Conservation (phyloP, 2,888 invertebrate genomes). For the Poecilus cupreus region DNA sequence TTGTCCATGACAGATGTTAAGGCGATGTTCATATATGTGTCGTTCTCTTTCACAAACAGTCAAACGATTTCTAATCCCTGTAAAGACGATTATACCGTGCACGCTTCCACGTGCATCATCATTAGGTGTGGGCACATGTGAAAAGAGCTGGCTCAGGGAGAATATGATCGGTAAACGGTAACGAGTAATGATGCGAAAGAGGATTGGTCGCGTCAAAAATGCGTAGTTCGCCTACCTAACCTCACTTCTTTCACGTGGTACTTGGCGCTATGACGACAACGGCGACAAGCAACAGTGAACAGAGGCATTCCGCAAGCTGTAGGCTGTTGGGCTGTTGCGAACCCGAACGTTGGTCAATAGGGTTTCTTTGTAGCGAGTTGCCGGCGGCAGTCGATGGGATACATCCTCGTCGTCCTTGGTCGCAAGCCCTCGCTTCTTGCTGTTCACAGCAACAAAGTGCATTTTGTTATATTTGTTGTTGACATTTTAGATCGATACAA, state of each 20-base stretch:
- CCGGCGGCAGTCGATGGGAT: not conserved
- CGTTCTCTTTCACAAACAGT: not conserved
- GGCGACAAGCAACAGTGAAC: not conserved
- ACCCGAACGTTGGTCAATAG: constrained; percentile 2
- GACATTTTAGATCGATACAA: constrained; percentile 33
- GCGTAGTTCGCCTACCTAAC: not conserved
- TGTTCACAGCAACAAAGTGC: not conserved
- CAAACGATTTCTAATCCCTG: not conserved
- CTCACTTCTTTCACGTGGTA: not conserved
- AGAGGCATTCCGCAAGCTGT: not conserved
- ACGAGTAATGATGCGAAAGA: not conserved
- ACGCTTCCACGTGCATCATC: not conserved
- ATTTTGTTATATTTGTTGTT: constrained; percentile 23
- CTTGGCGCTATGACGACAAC: constrained; percentile 1
- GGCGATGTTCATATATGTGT: not conserved
- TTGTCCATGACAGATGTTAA: not conserved
- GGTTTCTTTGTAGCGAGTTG: not conserved
- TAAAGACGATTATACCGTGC: not conserved
- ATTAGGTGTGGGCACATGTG: not conserved
- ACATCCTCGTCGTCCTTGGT: not conserved
- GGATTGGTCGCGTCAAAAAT: not conserved
- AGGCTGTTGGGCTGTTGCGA: not conserved
- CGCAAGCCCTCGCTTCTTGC: not conserved
- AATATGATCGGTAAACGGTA: not conserved
- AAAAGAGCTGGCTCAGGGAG: not conserved